Base-by-base conservation (phyloP, 2,797 vertebrate species). In the Halcyon leucocephala region DNA sequence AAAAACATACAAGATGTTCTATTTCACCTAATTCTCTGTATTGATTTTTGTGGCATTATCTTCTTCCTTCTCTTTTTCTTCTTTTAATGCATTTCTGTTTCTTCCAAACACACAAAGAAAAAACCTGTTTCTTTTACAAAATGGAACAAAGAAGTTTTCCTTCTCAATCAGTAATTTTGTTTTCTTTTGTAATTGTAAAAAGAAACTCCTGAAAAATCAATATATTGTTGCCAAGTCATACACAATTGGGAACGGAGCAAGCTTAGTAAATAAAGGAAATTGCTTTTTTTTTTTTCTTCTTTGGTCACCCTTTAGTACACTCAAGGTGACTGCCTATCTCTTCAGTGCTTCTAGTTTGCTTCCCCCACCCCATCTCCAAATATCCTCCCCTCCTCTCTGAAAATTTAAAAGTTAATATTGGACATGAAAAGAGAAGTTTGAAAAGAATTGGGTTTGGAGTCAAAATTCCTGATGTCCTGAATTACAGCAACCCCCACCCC, bases 211-310 rank as follows among this genome's bases (percentile, higher is more conserved):
- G 86, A 74, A 83, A 97, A 97, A 97, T 97, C 97, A 93, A 97
- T 97, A 94, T 76, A 58, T 79, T 49, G 85, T 91, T 97, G 86
- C 92, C 69, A 93, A 93, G 86, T 54, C 55, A 51, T 84, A 94
- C 70, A 82, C 83, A 94, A 64, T 39, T 2, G 1, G 72, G 80
- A 95, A 89, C 33, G 85, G 89, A 95, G 83, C 76, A 83, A 90
- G 93, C 88, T 97, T 46, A 61, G 97, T 89, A 97, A 97, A 97
- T 97, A 97, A 90, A 96, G 95, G 96, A 96, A 97, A 97, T 95
- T 92, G 91, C 65, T 85, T 81, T 91, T 89, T 67, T 54, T 28
- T 21, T 44, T 8, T 29, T 15, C 7, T 51, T 64, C 89, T 94
- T 95, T 87, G 93, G 82, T 91, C 90, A 90, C 85, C 77, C 70